phyloP scores from a whole-genome alignment of 2,888 invertebrate species.

The Tineola bisselliella region DNA sequence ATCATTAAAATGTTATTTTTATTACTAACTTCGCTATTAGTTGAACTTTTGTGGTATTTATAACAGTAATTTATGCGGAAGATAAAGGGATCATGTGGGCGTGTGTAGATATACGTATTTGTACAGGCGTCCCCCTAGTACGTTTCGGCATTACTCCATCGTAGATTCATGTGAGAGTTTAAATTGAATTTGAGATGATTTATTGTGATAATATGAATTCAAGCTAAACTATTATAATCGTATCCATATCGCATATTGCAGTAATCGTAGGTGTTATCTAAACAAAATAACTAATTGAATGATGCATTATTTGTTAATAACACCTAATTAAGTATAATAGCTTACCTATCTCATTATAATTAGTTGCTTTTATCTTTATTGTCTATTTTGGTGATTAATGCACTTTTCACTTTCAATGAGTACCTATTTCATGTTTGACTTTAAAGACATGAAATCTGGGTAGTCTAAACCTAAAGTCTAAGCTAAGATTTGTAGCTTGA shows the following conservation, averaged over 20 bases:
- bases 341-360: not conserved
- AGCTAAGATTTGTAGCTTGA: too few species aligned
- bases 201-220: not conserved
- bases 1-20: not conserved
- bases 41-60: not conserved
- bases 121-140: not conserved
- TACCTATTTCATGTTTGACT: too few species aligned
- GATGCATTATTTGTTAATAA: too few species aligned
- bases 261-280: too few species aligned
- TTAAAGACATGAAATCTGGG: too few species aligned
- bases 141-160: not conserved
- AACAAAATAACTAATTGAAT: too few species aligned
- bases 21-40: too few species aligned
- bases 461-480: too few species aligned
- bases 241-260: too few species aligned
- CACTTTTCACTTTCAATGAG: too few species aligned
- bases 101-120: not conserved
- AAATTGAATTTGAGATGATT: not conserved
- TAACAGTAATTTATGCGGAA: not conserved
- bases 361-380: not conserved
- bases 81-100: not conserved
- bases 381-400: too few species aligned
- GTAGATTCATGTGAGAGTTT: not conserved
- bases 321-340: not conserved
- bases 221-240: too few species aligned